Conservation (phyloP, 2,888 invertebrate genomes). For the Dryobota labecula region DNA sequence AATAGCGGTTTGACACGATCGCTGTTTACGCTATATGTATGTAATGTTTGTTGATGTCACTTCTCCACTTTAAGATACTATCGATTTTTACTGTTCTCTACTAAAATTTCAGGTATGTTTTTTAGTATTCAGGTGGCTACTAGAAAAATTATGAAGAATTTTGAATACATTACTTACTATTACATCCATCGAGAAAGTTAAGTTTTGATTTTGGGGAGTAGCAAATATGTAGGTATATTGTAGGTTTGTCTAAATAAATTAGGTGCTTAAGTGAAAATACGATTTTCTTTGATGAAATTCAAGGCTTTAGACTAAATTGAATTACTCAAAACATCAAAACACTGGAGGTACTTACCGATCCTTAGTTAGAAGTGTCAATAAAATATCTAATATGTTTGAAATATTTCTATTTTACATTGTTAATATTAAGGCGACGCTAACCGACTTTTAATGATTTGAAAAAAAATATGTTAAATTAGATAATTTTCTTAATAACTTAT, state of each 20-base stretch:
- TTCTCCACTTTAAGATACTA: constrained; percentile 7
- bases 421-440: not conserved
- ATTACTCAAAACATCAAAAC: not conserved
- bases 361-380: not conserved
- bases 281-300: no score
- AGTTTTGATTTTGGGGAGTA: not conserved
- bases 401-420: not conserved
- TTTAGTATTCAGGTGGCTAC: constrained; percentile 5
- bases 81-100: constrained; percentile 20
- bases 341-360: not conserved
- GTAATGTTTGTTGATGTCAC: constrained; percentile 13
- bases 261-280: not conserved
- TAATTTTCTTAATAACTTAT: no score
- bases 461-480: no score
- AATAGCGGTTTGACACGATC: constrained; percentile 29
- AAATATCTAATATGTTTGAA: not conserved
- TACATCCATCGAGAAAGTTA: not conserved
- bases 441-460: no score
- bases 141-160: not conserved
- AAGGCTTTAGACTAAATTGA: no score
- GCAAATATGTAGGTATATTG: not conserved
- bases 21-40: constrained; percentile 1
- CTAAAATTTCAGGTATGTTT: constrained; percentile 2
- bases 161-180: not conserved
- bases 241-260: not conserved